A percentile compares a stretch with the other conserved stretches of the same genome.
Evolutionary conservation across 2,113 vertebrate species (phyloP).

Genomic region (Podiceps cristatus): DNA sequence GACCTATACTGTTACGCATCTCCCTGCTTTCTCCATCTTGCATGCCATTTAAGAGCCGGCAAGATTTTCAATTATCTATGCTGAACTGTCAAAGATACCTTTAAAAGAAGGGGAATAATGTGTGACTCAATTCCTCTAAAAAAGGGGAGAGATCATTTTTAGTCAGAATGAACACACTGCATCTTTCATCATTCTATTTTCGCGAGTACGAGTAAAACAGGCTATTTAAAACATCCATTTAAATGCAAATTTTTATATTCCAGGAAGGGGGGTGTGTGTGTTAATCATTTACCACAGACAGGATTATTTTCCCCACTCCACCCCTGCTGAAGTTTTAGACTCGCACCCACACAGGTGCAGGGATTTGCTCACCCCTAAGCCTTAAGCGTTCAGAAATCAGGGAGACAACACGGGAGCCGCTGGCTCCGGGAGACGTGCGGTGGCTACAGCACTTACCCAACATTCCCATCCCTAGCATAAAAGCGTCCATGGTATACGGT

Average conservation of each 20-base stretch:
- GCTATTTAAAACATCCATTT: slow-evolving; percentile 86
- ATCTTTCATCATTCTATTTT: slow-evolving; percentile 82
- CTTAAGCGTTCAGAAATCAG: neutral
- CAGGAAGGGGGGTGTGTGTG: slow-evolving; percentile 49
- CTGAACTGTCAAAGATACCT: slow-evolving; percentile 81
- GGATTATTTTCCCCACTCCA: slow-evolving; percentile 62
- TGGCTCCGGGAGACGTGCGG: neutral
- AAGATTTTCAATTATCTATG: slow-evolving; percentile 83
- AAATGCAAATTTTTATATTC: slow-evolving; percentile 85
- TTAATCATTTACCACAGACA: slow-evolving; percentile 77
- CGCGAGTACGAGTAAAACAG: slow-evolving; percentile 80
- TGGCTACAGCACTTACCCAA: slow-evolving; percentile 87
- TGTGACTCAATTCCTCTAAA: slow-evolving; percentile 82
- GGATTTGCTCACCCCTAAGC: neutral
- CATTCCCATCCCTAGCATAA: slow-evolving; percentile 99
- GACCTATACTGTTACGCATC: slow-evolving; percentile 62
- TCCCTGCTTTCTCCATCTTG: slow-evolving; percentile 63
- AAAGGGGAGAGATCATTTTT: slow-evolving; percentile 81
- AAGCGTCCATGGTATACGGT: slow-evolving; percentile 97
- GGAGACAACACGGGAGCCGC: neutral
- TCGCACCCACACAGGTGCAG: neutral
- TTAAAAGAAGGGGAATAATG: slow-evolving; percentile 82
- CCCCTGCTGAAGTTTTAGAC: slow-evolving; percentile 1
- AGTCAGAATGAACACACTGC: slow-evolving; percentile 80
- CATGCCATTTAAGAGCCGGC: slow-evolving; percentile 70